Conservation (phyloP, 2,888 invertebrate genomes). For the Dicycla oo region DNA sequence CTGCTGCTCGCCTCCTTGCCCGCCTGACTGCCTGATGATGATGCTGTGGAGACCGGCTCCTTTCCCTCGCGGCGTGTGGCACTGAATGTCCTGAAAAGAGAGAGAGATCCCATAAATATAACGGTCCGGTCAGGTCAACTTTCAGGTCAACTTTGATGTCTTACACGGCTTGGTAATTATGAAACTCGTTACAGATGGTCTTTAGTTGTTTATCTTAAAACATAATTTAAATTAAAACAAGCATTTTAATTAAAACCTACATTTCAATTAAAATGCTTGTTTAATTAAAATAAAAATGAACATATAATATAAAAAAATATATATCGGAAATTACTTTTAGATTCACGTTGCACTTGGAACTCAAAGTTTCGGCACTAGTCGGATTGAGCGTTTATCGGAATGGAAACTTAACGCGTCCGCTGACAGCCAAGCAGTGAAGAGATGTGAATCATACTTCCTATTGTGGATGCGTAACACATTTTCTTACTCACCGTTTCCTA, state of each 20-base stretch:
- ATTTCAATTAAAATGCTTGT: constrained; percentile 4
- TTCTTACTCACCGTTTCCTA: constrained; percentile 77
- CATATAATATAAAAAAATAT: background rate
- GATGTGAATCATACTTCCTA: constrained; percentile 76
- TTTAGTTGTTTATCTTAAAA: constrained; percentile 1
- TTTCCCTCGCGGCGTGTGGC: constrained; percentile 69
- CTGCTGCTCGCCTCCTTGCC: constrained; percentile 65
- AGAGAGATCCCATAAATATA: constrained; percentile 1
- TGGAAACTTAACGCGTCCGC: constrained; percentile 39
- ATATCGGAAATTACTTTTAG: constrained; percentile 22
- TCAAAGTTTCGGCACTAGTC: background rate
- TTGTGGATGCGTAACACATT: constrained; percentile 72
- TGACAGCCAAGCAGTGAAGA: constrained; percentile 54
- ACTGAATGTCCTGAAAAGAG: constrained; percentile 78
- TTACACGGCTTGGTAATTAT: constrained; percentile 2
- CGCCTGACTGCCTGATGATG: constrained; percentile 25
- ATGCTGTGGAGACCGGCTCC: constrained; percentile 43
- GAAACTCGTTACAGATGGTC: constrained; percentile 10
- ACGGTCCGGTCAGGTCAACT: background rate
- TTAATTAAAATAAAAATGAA: constrained; percentile 18
- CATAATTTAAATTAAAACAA: no score
- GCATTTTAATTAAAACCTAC: constrained; percentile 27
- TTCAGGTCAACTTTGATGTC: constrained; percentile 1
- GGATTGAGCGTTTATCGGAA: background rate
- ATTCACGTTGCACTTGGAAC: constrained; percentile 5